phyloP scores from a whole-genome alignment of 1,140 invertebrate species.

The Batillaria attramentaria region DNA sequence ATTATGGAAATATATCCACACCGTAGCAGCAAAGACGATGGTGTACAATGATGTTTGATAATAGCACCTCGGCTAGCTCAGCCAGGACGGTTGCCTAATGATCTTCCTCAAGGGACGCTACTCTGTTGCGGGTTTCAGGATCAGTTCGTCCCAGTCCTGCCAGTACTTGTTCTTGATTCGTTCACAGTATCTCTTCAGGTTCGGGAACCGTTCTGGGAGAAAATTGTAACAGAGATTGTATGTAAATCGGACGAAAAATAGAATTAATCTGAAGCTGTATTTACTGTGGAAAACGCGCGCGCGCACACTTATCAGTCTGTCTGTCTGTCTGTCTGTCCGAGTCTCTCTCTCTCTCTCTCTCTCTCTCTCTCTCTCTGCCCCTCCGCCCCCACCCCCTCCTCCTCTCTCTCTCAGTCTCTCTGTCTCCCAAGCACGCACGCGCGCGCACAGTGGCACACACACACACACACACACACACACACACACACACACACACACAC shows the following conservation, averaged over 20 bases:
- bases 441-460: neutral
- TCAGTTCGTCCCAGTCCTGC: conserved; percentile 67
- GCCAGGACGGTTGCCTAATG: too few species aligned
- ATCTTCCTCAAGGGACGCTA: conserved; percentile 1
- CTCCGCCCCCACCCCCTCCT: too few species aligned
- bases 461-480: neutral
- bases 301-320: neutral
- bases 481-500: neutral
- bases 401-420: neutral
- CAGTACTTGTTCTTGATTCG: conserved; percentile 68
- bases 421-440: neutral
- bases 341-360: too few species aligned
- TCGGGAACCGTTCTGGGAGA: conserved; percentile 57
- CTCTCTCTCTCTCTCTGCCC: too few species aligned
- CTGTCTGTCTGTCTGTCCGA: too few species aligned
- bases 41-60: too few species aligned
- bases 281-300: too few species aligned
- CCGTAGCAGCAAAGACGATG: too few species aligned
- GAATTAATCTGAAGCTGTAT: too few species aligned
- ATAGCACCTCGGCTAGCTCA: neutral
- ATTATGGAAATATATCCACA: too few species aligned
- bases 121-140: conserved; percentile 24
- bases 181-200: conserved; percentile 60
- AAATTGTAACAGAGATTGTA: conserved; percentile 25
- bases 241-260: neutral